Evolutionary conservation across 2,113 vertebrate species (phyloP).

Genomic region (Formicarius rufipectus): DNA sequence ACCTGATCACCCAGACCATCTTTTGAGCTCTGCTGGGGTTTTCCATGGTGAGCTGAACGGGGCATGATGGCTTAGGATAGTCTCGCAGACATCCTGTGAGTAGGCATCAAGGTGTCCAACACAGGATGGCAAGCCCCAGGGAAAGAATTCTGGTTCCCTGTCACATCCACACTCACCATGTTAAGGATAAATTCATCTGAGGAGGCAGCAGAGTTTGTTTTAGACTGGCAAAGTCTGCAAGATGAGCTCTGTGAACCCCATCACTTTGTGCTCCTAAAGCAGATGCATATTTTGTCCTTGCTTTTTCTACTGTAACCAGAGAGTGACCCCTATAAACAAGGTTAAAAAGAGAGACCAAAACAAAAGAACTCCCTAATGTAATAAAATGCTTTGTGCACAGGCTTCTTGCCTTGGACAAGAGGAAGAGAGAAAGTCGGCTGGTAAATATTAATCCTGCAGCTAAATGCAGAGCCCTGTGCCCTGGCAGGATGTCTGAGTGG

Average conservation of each 20-base stretch:
- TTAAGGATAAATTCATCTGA: background rate
- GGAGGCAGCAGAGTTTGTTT: background rate
- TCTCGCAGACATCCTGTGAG: background rate
- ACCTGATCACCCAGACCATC: background rate
- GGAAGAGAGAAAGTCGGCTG: background rate
- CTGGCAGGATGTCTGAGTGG: background rate
- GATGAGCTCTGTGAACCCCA: background rate
- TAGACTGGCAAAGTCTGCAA: background rate
- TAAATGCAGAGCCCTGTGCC: background rate
- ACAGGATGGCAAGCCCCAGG: background rate
- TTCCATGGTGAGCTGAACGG: background rate
- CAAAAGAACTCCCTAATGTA: constrained; percentile 13
- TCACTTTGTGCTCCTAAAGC: background rate
- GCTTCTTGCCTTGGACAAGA: background rate
- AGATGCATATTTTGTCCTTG: background rate
- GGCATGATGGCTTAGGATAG: background rate
- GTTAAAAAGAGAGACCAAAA: constrained; percentile 11
- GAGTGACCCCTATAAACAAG: background rate
- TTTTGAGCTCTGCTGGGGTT: background rate
- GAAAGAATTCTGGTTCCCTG: background rate
- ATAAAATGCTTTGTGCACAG: background rate
- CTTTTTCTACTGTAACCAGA: background rate
- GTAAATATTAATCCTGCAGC: background rate
- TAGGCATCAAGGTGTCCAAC: background rate
- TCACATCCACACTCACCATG: background rate